Percentiles rank a stretch among this genome's conserved stretches.
Evolutionary conservation across 2,888 invertebrate genomes (phyloP).

Genomic region (Acleris sparsana): DNA sequence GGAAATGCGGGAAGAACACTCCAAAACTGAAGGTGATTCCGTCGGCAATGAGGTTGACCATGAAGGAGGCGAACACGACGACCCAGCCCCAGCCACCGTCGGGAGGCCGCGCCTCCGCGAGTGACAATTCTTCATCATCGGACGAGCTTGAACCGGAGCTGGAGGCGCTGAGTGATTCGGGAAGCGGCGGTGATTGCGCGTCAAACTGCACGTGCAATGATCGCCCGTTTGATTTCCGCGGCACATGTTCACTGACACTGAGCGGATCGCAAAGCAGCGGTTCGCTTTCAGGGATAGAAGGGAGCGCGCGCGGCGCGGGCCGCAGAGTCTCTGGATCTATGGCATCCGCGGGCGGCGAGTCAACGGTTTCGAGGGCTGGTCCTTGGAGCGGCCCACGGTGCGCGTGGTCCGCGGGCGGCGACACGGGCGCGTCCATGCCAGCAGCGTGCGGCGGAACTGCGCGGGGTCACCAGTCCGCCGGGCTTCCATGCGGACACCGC

Average conservation of each 20-base stretch:
- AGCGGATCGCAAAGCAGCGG: slow-evolving; percentile 63
- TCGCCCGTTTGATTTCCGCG: slow-evolving; percentile 64
- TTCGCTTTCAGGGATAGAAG: slow-evolving; percentile 73
- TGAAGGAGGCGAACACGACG: slow-evolving; percentile 93
- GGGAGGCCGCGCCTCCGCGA: slow-evolving; percentile 88
- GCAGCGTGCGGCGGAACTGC: slow-evolving; percentile 68
- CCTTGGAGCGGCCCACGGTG: slow-evolving; percentile 73
- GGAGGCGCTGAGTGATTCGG: slow-evolving; percentile 64
- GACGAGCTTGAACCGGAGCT: slow-evolving; percentile 83
- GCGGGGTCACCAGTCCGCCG: slow-evolving; percentile 72
- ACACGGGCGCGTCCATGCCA: slow-evolving; percentile 76
- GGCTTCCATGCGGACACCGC: slow-evolving; percentile 80
- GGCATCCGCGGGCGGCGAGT: slow-evolving; percentile 60
- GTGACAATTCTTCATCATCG: slow-evolving; percentile 85
- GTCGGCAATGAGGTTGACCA: slow-evolving; percentile 95
- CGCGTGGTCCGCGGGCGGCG: slow-evolving; percentile 72
- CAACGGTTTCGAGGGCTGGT: slow-evolving; percentile 73
- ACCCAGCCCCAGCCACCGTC: slow-evolving; percentile 98
- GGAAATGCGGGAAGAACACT: slow-evolving; percentile 92
- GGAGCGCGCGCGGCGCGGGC: slow-evolving; percentile 66
- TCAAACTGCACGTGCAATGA: slow-evolving; percentile 85
- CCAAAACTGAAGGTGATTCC: slow-evolving; percentile 97
- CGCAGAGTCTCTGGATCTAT: slow-evolving; percentile 68
- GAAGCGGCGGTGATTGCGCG: slow-evolving; percentile 72
- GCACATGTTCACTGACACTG: slow-evolving; percentile 51